These are phyloP conservation scores for Alexandromys fortis DNA, from an alignment of 2,113 vertebrate species.

Conservation along the genomic window DNA sequence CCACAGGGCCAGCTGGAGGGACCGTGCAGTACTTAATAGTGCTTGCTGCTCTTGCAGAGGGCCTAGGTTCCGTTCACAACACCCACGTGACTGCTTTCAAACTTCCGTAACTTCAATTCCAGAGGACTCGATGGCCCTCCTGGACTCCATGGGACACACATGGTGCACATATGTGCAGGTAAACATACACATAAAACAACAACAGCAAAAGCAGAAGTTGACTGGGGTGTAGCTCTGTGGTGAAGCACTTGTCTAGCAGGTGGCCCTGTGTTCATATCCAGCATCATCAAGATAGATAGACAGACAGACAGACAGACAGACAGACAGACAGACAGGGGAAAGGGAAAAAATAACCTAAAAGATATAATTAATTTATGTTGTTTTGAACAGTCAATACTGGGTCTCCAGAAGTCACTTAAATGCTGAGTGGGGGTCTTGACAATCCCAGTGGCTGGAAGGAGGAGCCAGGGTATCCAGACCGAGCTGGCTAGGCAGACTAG, in stretches of 20 bases:
- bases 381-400: no score
- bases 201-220: neutral
- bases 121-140: neutral
- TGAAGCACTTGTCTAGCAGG: neutral
- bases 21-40: neutral
- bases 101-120: neutral
- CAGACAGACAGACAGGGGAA: no score
- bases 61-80: neutral
- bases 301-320: no score
- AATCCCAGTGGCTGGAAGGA: neutral
- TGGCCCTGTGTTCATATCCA: neutral
- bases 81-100: neutral
- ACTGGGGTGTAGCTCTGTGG: neutral
- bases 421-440: neutral
- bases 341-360: no score
- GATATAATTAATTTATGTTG: no score
- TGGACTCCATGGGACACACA: neutral
- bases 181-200: neutral
- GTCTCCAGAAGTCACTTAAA: neutral
- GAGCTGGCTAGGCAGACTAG: neutral
- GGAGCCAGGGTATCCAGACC: neutral
- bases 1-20: neutral
- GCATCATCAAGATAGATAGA: neutral
- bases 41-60: neutral
- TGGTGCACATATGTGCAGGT: neutral